Evolutionary conservation across 35 echinoderm and acorn worm genomes (phyloP).

Genomic region (Ptychodera flava): DNA sequence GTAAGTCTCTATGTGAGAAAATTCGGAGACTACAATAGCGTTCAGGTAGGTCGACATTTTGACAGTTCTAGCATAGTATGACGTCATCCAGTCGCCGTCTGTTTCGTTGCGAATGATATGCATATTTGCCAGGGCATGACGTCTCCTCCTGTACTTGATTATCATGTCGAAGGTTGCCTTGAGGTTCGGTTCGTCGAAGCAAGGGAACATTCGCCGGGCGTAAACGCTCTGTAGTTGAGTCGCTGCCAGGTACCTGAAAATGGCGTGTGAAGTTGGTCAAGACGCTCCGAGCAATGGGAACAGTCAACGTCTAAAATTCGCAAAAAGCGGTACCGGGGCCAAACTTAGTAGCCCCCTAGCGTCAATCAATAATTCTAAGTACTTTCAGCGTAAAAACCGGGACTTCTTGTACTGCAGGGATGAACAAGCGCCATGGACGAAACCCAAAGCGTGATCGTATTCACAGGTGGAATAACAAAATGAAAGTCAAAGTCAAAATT

Average conservation of each 20-base stretch:
- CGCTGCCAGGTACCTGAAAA: slow-evolving; percentile 38
- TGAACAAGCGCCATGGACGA: too few species aligned
- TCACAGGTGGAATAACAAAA: too few species aligned
- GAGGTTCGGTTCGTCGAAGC: slow-evolving; percentile 67
- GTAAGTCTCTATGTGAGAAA: slow-evolving; percentile 10
- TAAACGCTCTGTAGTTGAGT: slow-evolving; percentile 39
- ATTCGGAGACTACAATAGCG: slow-evolving; percentile 84
- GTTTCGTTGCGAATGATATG: slow-evolving; percentile 2
- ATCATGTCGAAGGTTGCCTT: slow-evolving; percentile 42
- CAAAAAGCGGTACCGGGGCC: too few species aligned
- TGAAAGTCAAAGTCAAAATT: too few species aligned
- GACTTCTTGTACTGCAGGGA: too few species aligned
- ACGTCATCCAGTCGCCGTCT: slow-evolving; percentile 21
- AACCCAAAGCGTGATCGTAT: too few species aligned
- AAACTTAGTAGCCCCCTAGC: too few species aligned
- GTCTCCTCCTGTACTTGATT: slow-evolving; percentile 25
- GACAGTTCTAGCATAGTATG: slow-evolving; percentile 35
- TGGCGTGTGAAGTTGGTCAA: too few species aligned
- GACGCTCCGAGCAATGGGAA: too few species aligned
- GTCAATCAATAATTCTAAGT: too few species aligned
- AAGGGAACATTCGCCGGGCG: slow-evolving; percentile 49
- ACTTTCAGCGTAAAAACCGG: too few species aligned
- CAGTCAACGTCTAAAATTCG: too few species aligned
- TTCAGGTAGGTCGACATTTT: slow-evolving; percentile 86
- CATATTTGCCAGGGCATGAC: slow-evolving; percentile 36